Evolutionary conservation across 2,113 vertebrate genomes (phyloP).

Genomic region (Zosterops japonicus): DNA sequence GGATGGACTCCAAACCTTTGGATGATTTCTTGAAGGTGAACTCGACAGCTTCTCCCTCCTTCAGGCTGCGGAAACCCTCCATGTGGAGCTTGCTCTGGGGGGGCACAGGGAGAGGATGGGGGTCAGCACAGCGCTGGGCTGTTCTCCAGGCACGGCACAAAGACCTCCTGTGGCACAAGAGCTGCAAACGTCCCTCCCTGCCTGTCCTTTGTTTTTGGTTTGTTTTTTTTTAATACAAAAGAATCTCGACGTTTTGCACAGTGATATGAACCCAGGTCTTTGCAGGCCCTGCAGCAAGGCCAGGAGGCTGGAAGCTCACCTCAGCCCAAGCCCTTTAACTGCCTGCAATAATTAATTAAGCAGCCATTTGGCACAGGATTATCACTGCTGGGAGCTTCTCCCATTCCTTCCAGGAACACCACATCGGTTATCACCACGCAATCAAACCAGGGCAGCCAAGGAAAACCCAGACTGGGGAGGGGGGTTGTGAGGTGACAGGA

Average conservation of each 20-base stretch:
- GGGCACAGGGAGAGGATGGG: background rate
- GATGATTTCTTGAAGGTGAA: slow-evolving; percentile 97
- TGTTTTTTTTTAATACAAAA: background rate
- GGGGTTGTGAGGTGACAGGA: accelerated
- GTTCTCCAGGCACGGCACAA: accelerated
- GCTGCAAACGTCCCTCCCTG: accelerated
- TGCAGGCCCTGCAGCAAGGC: background rate
- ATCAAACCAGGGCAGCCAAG: background rate
- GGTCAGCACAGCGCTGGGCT: background rate
- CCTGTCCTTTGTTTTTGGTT: no score
- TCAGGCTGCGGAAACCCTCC: slow-evolving; percentile 98
- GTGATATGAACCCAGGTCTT: accelerated
- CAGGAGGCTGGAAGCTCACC: background rate
- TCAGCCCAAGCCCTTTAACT: background rate
- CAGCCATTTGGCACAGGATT: background rate
- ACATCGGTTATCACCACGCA: background rate
- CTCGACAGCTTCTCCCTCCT: slow-evolving; percentile 93
- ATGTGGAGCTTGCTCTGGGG: slow-evolving; percentile 96
- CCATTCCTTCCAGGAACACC: background rate
- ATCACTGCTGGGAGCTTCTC: background rate
- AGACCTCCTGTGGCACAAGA: accelerated
- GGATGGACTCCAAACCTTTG: slow-evolving; percentile 92
- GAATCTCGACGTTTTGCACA: background rate
- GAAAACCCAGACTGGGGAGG: background rate
- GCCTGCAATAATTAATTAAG: background rate